Base-by-base conservation (phyloP, 1,140 invertebrate genomes). In the Aleiodes sp. region DNA sequence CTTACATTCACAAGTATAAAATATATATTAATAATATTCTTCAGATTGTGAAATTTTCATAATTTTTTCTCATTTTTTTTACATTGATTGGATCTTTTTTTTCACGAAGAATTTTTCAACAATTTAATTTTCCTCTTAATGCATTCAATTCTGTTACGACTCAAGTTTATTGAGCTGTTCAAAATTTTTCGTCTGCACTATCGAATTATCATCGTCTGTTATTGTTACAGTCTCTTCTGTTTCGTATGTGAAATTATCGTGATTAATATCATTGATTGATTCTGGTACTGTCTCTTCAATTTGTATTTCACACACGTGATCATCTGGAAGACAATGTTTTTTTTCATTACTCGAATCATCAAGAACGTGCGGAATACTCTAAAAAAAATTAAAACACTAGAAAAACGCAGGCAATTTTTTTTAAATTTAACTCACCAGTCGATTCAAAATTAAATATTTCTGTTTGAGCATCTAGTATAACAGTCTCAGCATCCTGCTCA, bases 161-260 rank as follows among this genome's bases (percentile, higher is more conserved):
- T 77, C 65, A 35, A 78, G 21, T 28, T 77, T 68, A 46, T 77
- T 72, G 67, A 76, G 70, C 61, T 78, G 70, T 52, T 80, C 75
- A 39, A 76, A 62, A 14, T 65, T 74, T 29, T 75, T 52, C 63
- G 77, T 74, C 2, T 75, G 43, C 56, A 35, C 76, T 43, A 70
- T 31, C 8, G 62, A 8, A 8, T 8, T 6, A 19, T 69, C 57
- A 21, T 72, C 67, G 4, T 46, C 60, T 8, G 26, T 39, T 16
- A 65, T 35, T 8, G 12, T n/a, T 0, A 63, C 24, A 10, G 62
- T 68, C 4, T 73, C 71, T 9, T 80, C 85, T n/a, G n/a, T n/a
- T 43, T 88, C 84, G 74, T 87, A 87, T 61, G 87, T 79, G 75
- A 87, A 87, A 73, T 85, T 86, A 68, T 88, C 86, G 24, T 87